phyloP scores from a whole-genome alignment of 2,113 vertebrate species.

The Oreochromis tanganicae region DNA sequence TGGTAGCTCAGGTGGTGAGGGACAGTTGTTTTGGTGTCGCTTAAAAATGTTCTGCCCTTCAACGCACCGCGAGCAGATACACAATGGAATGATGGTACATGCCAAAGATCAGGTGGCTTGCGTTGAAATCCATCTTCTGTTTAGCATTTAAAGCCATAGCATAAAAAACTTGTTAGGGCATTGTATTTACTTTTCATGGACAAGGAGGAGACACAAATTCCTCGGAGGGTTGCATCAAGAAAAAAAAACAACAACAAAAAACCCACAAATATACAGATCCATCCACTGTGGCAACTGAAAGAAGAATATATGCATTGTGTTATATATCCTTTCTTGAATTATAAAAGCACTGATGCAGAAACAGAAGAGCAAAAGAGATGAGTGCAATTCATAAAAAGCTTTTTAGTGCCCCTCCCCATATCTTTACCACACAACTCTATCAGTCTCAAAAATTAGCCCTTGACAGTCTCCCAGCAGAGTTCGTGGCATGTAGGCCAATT shows the following conservation, averaged over 20 bases:
- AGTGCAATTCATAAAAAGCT: not conserved
- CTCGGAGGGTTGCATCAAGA: rapidly evolving
- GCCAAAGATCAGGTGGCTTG: not conserved
- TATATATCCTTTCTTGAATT: not conserved
- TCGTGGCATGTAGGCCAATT: conserved; percentile 33
- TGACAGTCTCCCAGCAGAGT: conserved; percentile 29
- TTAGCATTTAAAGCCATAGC: not conserved
- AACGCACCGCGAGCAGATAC: rapidly evolving
- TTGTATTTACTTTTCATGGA: not conserved
- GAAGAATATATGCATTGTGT: not conserved
- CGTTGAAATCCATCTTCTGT: not conserved
- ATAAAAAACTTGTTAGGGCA: not conserved
- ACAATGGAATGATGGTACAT: not conserved
- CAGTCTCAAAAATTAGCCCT: conserved; percentile 19
- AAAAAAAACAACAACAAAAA: not conserved
- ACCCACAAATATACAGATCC: rapidly evolving
- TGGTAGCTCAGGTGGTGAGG: not conserved
- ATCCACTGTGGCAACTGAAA: not conserved
- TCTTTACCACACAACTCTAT: not conserved
- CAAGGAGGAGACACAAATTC: not conserved
- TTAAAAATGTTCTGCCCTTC: not conserved
- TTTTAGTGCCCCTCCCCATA: not conserved
- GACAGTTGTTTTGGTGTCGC: not conserved
- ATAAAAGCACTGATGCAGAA: not conserved
- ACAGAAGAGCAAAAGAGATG: conserved; percentile 1